Evolutionary conservation across 2,888 invertebrate species (phyloP).

Genomic region (Eilema sororculum): DNA sequence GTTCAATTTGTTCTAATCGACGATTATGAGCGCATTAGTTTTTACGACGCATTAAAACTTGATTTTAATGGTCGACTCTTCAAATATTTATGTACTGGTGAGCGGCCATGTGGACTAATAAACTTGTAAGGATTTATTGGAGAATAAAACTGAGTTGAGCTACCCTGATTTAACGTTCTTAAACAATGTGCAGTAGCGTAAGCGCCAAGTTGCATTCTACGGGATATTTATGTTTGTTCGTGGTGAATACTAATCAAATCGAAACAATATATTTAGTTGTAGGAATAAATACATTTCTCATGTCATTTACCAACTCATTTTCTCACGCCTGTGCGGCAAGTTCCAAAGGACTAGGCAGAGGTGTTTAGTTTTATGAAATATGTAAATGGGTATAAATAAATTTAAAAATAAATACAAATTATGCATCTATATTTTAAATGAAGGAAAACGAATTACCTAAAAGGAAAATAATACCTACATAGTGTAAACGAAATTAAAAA

Average conservation of each 20-base stretch:
- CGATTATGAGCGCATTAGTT: slow-evolving; percentile 77
- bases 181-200: neutral
- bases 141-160: slow-evolving; percentile 37
- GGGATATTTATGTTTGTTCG: slow-evolving; percentile 40
- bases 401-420: too few species aligned
- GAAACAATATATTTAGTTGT: neutral
- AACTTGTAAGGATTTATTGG: slow-evolving; percentile 57
- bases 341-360: neutral
- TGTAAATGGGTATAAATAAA: too few species aligned
- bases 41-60: slow-evolving; percentile 76
- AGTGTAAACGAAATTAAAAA: too few species aligned
- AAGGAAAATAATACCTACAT: too few species aligned
- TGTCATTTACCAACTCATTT: neutral
- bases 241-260: slow-evolving; percentile 18
- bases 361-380: neutral
- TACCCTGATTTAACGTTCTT: slow-evolving; percentile 40
- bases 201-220: slow-evolving; percentile 32
- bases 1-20: slow-evolving; percentile 74
- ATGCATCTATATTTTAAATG: too few species aligned
- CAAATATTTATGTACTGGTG: slow-evolving; percentile 74
- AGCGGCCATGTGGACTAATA: slow-evolving; percentile 64
- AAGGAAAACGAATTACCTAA: too few species aligned
- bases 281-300: neutral
- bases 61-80: slow-evolving; percentile 74
- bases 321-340: neutral